Evolutionary conservation across 1,140 invertebrate genomes (phyloP).

Genomic region (Panulirus ornatus): DNA sequence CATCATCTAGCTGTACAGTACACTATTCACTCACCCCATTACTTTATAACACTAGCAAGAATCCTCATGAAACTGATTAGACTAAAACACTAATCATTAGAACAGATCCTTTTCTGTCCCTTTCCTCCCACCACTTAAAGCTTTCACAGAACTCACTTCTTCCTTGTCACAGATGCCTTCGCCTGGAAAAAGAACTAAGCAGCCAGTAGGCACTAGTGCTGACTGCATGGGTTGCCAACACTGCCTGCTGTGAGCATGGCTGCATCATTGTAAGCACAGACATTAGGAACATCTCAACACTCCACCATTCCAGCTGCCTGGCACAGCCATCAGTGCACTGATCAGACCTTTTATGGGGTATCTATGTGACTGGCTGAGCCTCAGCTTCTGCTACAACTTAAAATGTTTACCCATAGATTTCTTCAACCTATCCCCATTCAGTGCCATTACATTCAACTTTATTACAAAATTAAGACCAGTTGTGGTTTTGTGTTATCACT

Average conservation of each 20-base stretch:
- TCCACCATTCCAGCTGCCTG: slow-evolving; percentile 60
- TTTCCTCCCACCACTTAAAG: slow-evolving; percentile 53
- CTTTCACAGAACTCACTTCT: slow-evolving; percentile 46
- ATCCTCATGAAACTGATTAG: slow-evolving; percentile 44
- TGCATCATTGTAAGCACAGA: slow-evolving; percentile 47
- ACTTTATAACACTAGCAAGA: slow-evolving; percentile 66
- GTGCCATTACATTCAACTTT: neutral
- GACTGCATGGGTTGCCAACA: slow-evolving; percentile 24
- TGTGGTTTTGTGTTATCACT: neutral
- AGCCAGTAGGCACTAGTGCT: slow-evolving; percentile 35
- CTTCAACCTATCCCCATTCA: neutral
- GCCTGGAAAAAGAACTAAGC: slow-evolving; percentile 26
- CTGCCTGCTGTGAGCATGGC: slow-evolving; percentile 49
- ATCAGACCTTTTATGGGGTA: neutral
- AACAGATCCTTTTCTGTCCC: slow-evolving; percentile 54
- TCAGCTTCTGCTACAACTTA: neutral
- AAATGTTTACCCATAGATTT: neutral
- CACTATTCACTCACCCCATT: slow-evolving; percentile 64
- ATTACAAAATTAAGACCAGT: neutral
- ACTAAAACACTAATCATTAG: slow-evolving; percentile 70
- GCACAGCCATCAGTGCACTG: slow-evolving; percentile 48
- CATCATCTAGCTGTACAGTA: slow-evolving; percentile 74
- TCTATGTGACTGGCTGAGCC: neutral
- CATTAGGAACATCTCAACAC: slow-evolving; percentile 62
- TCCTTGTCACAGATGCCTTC: slow-evolving; percentile 7